phyloP scores from a whole-genome alignment of 2,113 vertebrate genomes.

The Phainopepla nitens region DNA sequence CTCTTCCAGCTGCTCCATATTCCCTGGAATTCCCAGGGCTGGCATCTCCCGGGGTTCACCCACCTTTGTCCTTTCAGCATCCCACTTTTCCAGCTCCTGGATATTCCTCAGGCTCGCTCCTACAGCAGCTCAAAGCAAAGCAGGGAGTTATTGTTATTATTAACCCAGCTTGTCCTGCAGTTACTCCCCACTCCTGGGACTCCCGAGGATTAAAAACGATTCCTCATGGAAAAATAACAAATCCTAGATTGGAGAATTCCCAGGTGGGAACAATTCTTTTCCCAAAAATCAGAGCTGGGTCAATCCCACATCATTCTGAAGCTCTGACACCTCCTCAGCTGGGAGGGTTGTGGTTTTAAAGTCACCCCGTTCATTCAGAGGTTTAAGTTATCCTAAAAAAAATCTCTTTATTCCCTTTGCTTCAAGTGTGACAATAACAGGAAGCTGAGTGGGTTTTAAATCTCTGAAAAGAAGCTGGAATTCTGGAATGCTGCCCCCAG shows the following conservation, averaged over 20 bases:
- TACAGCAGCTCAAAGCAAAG: background rate
- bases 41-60: background rate
- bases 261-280: background rate
- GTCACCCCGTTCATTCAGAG: too few species aligned
- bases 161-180: background rate
- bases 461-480: background rate
- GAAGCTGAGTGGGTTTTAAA: background rate
- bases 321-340: accelerated
- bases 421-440: background rate
- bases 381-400: background rate
- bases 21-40: background rate
- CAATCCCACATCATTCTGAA: background rate
- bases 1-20: background rate
- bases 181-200: accelerated
- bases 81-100: background rate
- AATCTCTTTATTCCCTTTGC: background rate
- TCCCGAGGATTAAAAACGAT: accelerated
- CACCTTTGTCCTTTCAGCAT: background rate
- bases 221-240: background rate
- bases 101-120: background rate
- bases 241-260: background rate
- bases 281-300: background rate
- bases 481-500: background rate
- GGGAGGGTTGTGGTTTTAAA: accelerated
- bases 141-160: background rate